These are phyloP conservation scores for Drosophila parthenogenetica DNA, from an alignment of 2,888 invertebrate genomes.

Conservation along the genomic window DNA sequence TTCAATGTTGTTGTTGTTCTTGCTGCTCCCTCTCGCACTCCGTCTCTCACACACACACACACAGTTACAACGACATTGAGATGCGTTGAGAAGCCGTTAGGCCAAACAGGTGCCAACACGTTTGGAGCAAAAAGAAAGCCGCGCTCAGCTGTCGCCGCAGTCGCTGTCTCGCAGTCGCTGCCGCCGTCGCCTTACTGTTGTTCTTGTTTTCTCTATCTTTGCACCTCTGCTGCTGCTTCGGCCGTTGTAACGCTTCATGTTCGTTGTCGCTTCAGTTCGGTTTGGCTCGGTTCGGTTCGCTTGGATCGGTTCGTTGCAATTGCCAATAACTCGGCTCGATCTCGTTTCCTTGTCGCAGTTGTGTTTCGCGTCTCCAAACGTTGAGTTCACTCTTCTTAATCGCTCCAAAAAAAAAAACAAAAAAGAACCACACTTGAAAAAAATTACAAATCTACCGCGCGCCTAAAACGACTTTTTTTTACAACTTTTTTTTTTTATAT, in stretches of 20 bases:
- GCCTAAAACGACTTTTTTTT: conserved; percentile 28
- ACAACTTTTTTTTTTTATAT: conserved; percentile 15
- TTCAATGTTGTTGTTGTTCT: conserved; percentile 2
- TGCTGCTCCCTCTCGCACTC: background rate
- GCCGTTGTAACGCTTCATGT: conserved; percentile 14
- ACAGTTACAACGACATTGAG: background rate
- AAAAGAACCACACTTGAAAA: conserved; percentile 11
- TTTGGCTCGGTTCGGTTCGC: conserved; percentile 1
- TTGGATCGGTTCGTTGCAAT: conserved; percentile 43
- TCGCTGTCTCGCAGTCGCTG: background rate
- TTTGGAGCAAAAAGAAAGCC: conserved; percentile 62
- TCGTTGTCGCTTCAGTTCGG: conserved; percentile 13
- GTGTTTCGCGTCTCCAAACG: conserved; percentile 78
- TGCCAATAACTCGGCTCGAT: conserved; percentile 78
- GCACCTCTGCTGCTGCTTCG: background rate
- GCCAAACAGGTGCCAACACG: conserved; percentile 48
- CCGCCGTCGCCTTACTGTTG: background rate
- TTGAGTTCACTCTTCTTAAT: conserved; percentile 57
- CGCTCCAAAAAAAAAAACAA: background rate
- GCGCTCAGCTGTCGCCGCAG: conserved; percentile 32
- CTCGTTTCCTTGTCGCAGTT: conserved; percentile 77
- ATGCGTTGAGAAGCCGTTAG: conserved; percentile 37
- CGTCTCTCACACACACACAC: background rate
- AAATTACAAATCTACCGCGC: conserved; percentile 33
- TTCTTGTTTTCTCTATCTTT: background rate